Evolutionary conservation across 1,140 invertebrate species (phyloP).

Genomic region (Solen grandis): DNA sequence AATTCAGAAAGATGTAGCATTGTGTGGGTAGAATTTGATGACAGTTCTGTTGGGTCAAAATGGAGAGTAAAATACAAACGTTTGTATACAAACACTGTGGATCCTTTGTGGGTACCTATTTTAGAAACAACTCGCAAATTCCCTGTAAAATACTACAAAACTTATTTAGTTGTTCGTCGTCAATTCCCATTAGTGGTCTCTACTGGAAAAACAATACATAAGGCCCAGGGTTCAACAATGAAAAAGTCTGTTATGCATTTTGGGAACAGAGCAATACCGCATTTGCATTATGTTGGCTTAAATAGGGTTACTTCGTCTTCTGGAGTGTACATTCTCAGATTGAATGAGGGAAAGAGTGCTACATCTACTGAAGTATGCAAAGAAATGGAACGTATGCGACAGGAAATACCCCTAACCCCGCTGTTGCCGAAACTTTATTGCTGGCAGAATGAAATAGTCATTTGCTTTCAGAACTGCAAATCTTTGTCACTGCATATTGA

Average conservation of each 20-base stretch:
- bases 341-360: conserved; percentile 20
- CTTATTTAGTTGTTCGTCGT: conserved; percentile 17
- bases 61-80: conserved; percentile 31
- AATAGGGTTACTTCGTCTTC: conserved; percentile 40
- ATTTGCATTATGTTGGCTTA: conserved; percentile 45
- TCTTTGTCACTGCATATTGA: conserved; percentile 30
- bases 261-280: conserved; percentile 10
- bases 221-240: conserved; percentile 44
- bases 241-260: conserved; percentile 26
- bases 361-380: conserved; percentile 25
- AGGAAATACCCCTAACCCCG: neutral
- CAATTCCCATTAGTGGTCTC: conserved; percentile 30
- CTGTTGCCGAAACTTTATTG: neutral
- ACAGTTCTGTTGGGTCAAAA: conserved; percentile 3
- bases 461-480: conserved; percentile 42
- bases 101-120: conserved; percentile 14
- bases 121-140: conserved; percentile 19
- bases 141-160: conserved; percentile 34
- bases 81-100: conserved; percentile 12
- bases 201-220: conserved; percentile 51
- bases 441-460: neutral
- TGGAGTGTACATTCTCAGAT: neutral
- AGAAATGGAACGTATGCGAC: conserved; percentile 39
- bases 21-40: conserved; percentile 55
- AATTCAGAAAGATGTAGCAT: conserved; percentile 48